phyloP scores from a whole-genome alignment of 2,888 invertebrate genomes.

The Noctua janthina region DNA sequence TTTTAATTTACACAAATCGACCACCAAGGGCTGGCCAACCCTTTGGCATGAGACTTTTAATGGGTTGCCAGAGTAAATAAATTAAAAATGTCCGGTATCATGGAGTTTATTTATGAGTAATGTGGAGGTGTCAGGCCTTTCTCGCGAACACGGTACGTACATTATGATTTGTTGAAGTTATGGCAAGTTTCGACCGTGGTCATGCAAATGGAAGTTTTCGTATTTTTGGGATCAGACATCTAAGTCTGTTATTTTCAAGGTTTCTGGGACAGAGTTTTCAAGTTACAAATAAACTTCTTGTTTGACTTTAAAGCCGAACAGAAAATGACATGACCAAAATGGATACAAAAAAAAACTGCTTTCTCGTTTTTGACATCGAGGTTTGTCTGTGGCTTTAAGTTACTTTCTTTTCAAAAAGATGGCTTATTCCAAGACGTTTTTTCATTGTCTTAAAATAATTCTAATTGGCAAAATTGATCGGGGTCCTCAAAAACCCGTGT shows the following conservation, averaged over 20 bases:
- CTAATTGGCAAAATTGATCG: conserved; percentile 40
- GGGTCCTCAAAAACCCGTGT: conserved; percentile 39
- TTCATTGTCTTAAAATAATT: conserved; percentile 19
- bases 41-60: conserved; percentile 55
- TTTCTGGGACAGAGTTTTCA: neutral
- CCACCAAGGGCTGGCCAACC: conserved; percentile 56
- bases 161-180: conserved; percentile 55
- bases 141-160: conserved; percentile 54
- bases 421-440: neutral
- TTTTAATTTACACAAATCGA: conserved; percentile 68
- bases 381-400: neutral
- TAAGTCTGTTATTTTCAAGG: neutral
- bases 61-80: conserved; percentile 60
- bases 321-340: neutral
- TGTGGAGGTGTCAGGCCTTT: conserved; percentile 40
- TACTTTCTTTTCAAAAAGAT: neutral
- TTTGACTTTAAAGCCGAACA: too few species aligned
- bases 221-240: conserved; percentile 27
- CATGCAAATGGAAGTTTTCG: conserved; percentile 51
- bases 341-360: neutral
- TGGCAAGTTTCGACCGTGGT: conserved; percentile 57
- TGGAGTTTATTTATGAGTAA: conserved; percentile 56
- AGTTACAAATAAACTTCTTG: neutral
- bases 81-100: conserved; percentile 59
- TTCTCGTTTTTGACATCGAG: neutral